These are phyloP conservation scores for Sylvia borin DNA, from an alignment of 2,797 vertebrate genomes.

Conservation along the genomic window DNA sequence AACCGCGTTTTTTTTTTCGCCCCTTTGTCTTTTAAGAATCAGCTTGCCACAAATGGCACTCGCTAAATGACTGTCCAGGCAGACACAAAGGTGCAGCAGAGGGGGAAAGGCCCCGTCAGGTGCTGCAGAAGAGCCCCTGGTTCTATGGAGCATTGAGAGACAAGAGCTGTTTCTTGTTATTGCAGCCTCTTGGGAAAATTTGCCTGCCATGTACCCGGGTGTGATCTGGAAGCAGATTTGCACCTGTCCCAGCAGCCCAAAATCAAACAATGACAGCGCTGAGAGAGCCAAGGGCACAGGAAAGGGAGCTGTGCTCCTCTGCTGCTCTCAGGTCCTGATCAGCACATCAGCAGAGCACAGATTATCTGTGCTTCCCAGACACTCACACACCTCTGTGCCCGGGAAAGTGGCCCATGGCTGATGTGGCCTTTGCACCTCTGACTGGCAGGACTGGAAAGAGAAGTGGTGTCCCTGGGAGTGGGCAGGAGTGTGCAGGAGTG, in stretches of 20 bases:
- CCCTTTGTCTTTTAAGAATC: conserved; percentile 49
- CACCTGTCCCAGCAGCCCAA: conserved; percentile 26
- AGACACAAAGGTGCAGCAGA: background rate
- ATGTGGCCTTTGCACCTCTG: background rate
- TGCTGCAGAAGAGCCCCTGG: conserved; percentile 1
- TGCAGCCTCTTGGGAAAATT: conserved; percentile 17
- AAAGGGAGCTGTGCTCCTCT: background rate
- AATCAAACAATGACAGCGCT: background rate
- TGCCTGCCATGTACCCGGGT: background rate
- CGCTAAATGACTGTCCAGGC: background rate
- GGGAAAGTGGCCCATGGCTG: background rate
- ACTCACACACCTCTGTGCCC: background rate
- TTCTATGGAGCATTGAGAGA: conserved; percentile 50
- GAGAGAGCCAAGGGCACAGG: background rate
- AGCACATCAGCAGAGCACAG: background rate
- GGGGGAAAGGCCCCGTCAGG: background rate
- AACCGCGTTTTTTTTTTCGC: background rate
- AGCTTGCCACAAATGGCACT: background rate
- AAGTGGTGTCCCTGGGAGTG: background rate
- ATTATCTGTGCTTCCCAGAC: no score
- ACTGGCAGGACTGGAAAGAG: background rate
- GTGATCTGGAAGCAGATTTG: conserved; percentile 37
- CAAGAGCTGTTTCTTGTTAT: conserved; percentile 36
- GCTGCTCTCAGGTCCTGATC: background rate
- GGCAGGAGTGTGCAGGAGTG: no score